phyloP scores from a whole-genome alignment of 1,140 invertebrate species.

The Bombus vancouverensis region DNA sequence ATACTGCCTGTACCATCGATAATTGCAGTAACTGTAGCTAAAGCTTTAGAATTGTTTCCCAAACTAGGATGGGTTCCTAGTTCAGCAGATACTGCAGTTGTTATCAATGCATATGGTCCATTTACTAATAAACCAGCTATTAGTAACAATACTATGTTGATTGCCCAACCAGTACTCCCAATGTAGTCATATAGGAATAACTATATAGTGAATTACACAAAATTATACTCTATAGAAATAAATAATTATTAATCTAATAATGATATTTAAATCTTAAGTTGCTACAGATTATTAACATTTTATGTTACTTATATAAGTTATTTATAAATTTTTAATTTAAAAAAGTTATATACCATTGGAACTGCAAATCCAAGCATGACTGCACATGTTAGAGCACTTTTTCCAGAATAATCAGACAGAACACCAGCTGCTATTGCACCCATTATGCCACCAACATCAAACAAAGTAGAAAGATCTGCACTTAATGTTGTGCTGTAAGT shows the following conservation, averaged over 20 bases:
- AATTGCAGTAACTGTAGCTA: constrained; percentile 97
- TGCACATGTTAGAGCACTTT: constrained; percentile 92
- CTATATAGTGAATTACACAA: constrained; percentile 82
- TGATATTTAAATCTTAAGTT: neutral
- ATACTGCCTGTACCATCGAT: constrained; percentile 98
- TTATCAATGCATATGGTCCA: constrained; percentile 97
- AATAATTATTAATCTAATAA: neutral
- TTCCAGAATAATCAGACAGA: constrained; percentile 91
- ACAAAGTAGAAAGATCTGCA: constrained; percentile 93
- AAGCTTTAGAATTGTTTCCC: constrained; percentile 92
- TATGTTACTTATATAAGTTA: neutral
- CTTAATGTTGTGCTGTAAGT: constrained; percentile 87
- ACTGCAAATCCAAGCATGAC: constrained; percentile 91
- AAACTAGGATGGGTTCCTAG: constrained; percentile 94
- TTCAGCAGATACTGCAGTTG: constrained; percentile 97
- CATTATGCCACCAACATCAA: constrained; percentile 94
- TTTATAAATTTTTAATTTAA: neutral
- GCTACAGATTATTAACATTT: neutral
- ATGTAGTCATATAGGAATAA: constrained; percentile 90
- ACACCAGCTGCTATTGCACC: constrained; percentile 95
- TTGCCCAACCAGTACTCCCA: constrained; percentile 84
- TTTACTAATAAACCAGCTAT: constrained; percentile 93
- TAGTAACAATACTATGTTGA: constrained; percentile 89
- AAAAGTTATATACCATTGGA: constrained; percentile 86
- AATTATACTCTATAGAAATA: neutral